Conservation (phyloP, 2,888 invertebrate species). For the Cephus spinipes region DNA sequence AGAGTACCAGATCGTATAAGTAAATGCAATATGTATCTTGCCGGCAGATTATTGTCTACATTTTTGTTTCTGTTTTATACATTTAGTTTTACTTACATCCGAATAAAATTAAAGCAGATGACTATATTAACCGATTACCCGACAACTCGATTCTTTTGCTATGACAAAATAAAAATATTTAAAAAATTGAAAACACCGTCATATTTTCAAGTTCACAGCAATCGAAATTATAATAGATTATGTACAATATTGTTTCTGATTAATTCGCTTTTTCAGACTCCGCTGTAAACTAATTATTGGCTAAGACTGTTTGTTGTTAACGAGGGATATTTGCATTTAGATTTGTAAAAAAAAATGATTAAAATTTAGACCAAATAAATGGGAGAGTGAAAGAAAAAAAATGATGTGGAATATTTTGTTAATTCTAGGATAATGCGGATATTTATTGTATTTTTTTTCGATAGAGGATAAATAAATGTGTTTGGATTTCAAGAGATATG, state of each 20-base stretch:
- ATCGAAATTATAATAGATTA: conserved; percentile 2
- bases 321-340: conserved; percentile 42
- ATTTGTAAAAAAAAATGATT: conserved; percentile 41
- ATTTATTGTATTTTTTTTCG: conserved; percentile 53
- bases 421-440: conserved; percentile 56
- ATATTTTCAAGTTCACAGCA: conserved; percentile 10
- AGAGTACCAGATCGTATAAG: conserved; percentile 4
- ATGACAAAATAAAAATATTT: conserved; percentile 26
- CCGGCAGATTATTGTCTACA: conserved; percentile 8
- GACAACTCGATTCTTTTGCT: conserved; percentile 25
- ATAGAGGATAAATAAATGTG: conserved; percentile 52
- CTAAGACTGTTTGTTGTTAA: conserved; percentile 7
- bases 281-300: conserved; percentile 12
- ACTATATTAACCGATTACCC: conserved; percentile 2
- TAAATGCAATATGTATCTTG: conserved; percentile 18
- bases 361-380: conserved; percentile 18
- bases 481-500: conserved; percentile 55
- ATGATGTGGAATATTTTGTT: conserved; percentile 51
- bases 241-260: not conserved
- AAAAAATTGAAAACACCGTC: conserved; percentile 3
- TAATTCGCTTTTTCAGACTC: not conserved
- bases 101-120: conserved; percentile 10
- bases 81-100: conserved; percentile 21
- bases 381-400: conserved; percentile 8
- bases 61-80: not conserved